These are phyloP conservation scores for Nematolebias whitei DNA, from an alignment of 2,113 vertebrate species.

Conservation along the genomic window DNA sequence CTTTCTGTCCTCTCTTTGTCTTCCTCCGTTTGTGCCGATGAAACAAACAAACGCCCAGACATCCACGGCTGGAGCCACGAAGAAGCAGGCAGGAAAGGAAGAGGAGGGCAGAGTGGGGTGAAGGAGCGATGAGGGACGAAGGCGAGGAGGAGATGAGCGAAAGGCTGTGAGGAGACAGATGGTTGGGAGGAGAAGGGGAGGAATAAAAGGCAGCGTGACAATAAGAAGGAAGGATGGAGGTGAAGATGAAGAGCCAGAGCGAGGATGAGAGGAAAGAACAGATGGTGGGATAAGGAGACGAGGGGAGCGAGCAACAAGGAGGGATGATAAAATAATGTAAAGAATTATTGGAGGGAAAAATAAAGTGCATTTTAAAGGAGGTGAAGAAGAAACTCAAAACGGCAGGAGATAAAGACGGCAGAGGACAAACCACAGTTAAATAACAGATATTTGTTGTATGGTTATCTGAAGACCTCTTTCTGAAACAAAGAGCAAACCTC, in stretches of 20 bases:
- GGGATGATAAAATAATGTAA: neutral
- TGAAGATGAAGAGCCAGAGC: constrained; percentile 3
- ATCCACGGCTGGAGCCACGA: neutral
- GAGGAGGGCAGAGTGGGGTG: constrained; percentile 12
- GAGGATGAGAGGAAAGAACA: constrained; percentile 15
- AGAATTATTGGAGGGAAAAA: neutral
- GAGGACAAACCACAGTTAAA: neutral
- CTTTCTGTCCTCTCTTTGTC: constrained; percentile 4
- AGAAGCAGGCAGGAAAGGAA: neutral
- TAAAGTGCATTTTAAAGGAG: neutral
- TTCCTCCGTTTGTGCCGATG: neutral
- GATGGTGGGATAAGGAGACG: neutral
- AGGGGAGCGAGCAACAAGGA: neutral
- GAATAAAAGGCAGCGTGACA: constrained; percentile 38
- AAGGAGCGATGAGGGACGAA: neutral
- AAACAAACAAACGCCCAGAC: constrained; percentile 31
- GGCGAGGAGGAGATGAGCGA: neutral
- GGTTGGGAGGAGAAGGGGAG: constrained; percentile 42
- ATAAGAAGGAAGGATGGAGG: constrained; percentile 14
- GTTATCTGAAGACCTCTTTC: neutral
- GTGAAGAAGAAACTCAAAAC: neutral
- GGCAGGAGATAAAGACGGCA: neutral
- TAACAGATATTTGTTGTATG: neutral
- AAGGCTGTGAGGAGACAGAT: constrained; percentile 37
- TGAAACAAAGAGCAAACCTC: neutral